Percentiles rank a stretch among this genome's conserved stretches.
Conservation (phyloP, 2,113 vertebrate genomes). For the Asarcornis scutulata region DNA sequence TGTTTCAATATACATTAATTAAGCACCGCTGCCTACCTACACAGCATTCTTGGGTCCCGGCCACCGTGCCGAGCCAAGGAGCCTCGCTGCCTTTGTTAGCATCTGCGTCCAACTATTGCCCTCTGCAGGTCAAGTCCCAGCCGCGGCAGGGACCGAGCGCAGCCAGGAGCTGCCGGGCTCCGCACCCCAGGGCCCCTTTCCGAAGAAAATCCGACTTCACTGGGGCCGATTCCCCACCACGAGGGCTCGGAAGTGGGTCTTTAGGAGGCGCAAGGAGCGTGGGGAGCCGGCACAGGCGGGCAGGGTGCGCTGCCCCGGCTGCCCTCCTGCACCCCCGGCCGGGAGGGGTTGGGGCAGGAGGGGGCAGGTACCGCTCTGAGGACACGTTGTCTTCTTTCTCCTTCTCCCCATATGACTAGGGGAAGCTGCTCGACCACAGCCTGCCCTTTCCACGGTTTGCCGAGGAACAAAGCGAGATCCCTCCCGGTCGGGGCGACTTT, state of each 20-base stretch:
- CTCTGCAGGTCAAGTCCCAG: slow-evolving; percentile 80
- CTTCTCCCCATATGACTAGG: background rate
- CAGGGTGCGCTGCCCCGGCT: background rate
- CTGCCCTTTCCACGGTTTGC: background rate
- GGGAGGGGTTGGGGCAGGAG: background rate
- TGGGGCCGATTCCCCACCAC: background rate
- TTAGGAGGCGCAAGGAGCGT: background rate
- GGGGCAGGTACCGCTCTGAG: background rate
- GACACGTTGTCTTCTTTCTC: background rate
- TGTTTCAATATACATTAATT: slow-evolving; percentile 85
- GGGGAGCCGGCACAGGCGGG: background rate
- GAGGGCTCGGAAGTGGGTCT: background rate
- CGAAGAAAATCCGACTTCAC: slow-evolving; percentile 14
- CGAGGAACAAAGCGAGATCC: background rate
- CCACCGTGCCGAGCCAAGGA: slow-evolving; percentile 64
- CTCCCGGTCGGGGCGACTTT: background rate
- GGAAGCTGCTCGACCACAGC: background rate
- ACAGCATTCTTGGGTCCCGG: slow-evolving; percentile 74
- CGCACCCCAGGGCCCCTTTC: background rate
- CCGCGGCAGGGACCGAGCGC: slow-evolving; percentile 1
- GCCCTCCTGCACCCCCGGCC: background rate
- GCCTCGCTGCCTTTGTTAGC: slow-evolving; percentile 60
- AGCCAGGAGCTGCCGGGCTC: background rate
- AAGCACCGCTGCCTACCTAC: slow-evolving; percentile 78
- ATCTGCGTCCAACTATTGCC: slow-evolving; percentile 84